These are phyloP conservation scores for Xiphorhynchus elegans DNA, from an alignment of 2,113 vertebrate genomes.

Conservation along the genomic window DNA sequence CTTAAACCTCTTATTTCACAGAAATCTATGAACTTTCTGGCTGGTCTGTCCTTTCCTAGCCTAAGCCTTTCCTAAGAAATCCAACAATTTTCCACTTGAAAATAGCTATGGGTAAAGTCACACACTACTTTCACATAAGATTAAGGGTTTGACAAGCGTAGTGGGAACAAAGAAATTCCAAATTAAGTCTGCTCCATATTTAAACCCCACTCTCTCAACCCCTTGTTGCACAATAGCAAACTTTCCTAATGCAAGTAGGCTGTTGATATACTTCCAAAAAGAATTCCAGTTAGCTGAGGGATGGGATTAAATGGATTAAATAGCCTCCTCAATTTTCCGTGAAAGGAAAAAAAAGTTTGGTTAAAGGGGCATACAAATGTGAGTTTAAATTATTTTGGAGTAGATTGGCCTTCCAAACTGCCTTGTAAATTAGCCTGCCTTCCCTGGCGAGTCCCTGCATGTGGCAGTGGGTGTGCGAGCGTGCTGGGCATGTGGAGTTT, in stretches of 20 bases:
- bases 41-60: neutral
- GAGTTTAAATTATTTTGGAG: neutral
- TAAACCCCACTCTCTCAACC: neutral
- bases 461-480: neutral
- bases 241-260: constrained; percentile 1
- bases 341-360: neutral
- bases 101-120: constrained; percentile 28
- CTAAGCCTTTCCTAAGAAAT: constrained; percentile 47
- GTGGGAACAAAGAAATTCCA: constrained; percentile 58
- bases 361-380: neutral
- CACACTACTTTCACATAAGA: constrained; percentile 40
- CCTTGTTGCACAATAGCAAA: constrained; percentile 27
- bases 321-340: neutral
- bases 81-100: constrained; percentile 34
- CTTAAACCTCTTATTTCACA: constrained; percentile 30
- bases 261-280: constrained; percentile 41
- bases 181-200: neutral
- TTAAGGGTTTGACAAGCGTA: constrained; percentile 40
- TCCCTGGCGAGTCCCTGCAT: fast-evolving
- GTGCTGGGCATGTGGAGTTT: fast-evolving
- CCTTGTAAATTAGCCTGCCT: neutral
- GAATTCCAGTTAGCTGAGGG: constrained; percentile 46
- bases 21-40: constrained; percentile 17
- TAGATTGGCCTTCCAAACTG: neutral
- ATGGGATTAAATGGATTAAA: constrained; percentile 54